Evolutionary conservation across 2,797 vertebrate genomes (phyloP), one percentile per base, ranked within the genome.

Genomic region (Arnoldichthys spilopterus): DNA sequence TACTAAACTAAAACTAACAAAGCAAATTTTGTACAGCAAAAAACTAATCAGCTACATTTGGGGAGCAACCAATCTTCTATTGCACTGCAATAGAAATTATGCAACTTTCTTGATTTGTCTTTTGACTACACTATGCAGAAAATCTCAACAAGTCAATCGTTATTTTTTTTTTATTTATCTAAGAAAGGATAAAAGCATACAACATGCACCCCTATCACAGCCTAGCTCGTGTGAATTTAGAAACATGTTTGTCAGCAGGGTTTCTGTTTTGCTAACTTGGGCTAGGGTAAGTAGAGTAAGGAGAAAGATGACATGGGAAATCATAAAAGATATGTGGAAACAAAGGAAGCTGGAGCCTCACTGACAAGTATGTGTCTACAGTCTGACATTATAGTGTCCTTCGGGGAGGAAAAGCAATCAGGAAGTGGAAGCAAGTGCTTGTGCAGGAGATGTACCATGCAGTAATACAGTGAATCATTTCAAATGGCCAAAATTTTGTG

Each of bases 301-400:
- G 26, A 73, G 11, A 62, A 24, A 47, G 4, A n/a, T 15, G 54
- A 54, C 16, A 51, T 22, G 11, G 20, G 26, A n/a, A 49, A 74
- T 62, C 13, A 49, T 4, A 6, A 40, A 71, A 30, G 56, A 76
- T 45, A 30, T 20, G 37, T 45, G 28, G 49, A 28, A 37, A 12
- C 16, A 11, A 59, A 67, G 70, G 32, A 16, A 20, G 13, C 62
- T 26, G 5, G 5, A 58, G 18, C 15, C 32, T 68, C 53, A 62
- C 56, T 45, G 40, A 47, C 47, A 18, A 28, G 4, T 66, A 56
- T 8, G 37, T n/a, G 77, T 69, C 43, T 30, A 71, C 66, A 77
- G 24, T 49, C 16, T 69, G 81, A 75, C 43, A 75, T 63, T 67
- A 47, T 13, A 71, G 66, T 73, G 18, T 66, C 32, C 18, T 80